Percentiles rank a stretch among this genome's conserved stretches.
These are phyloP conservation scores for Gadus chalcogrammus DNA, from an alignment of 2,113 vertebrate species.

Conservation along the genomic window DNA sequence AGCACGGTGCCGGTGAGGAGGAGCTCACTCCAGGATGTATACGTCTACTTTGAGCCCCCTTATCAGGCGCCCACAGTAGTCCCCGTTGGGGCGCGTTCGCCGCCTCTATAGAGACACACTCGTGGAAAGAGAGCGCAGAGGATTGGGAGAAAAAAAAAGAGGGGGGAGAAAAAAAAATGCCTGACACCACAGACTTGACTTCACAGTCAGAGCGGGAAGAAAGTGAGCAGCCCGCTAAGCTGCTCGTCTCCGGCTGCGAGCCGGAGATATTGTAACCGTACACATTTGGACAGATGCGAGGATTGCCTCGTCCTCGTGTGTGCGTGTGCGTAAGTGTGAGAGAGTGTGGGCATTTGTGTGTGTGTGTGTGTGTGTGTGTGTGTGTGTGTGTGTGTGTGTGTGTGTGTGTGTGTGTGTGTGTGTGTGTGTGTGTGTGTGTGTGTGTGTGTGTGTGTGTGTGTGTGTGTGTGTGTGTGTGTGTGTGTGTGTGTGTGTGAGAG, in stretches of 20 bases:
- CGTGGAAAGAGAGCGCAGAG: constrained; percentile 31
- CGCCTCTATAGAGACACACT: constrained; percentile 34
- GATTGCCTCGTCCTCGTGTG: constrained; percentile 35
- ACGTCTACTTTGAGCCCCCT: constrained; percentile 71
- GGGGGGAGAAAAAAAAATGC: constrained; percentile 50
- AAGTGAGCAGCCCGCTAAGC: constrained; percentile 68
- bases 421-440: not conserved
- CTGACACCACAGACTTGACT: constrained; percentile 78
- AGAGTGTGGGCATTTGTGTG: constrained; percentile 8
- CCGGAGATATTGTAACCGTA: constrained; percentile 70
- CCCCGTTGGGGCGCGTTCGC: constrained; percentile 63
- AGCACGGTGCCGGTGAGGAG: constrained; percentile 33
- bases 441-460: not conserved
- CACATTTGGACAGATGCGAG: constrained; percentile 70
- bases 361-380: not conserved
- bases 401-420: not conserved
- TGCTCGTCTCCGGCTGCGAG: constrained; percentile 71
- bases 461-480: not conserved
- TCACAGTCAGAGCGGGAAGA: constrained; percentile 71
- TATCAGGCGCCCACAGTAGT: constrained; percentile 68
- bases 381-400: constrained; percentile 1
- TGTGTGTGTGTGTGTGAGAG: not conserved
- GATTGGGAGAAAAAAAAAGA: constrained; percentile 19
- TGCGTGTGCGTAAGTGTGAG: not conserved
- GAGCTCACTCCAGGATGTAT: constrained; percentile 59